Evolutionary conservation across 2,888 invertebrate genomes (phyloP).

Genomic region (Dynastes maya): DNA sequence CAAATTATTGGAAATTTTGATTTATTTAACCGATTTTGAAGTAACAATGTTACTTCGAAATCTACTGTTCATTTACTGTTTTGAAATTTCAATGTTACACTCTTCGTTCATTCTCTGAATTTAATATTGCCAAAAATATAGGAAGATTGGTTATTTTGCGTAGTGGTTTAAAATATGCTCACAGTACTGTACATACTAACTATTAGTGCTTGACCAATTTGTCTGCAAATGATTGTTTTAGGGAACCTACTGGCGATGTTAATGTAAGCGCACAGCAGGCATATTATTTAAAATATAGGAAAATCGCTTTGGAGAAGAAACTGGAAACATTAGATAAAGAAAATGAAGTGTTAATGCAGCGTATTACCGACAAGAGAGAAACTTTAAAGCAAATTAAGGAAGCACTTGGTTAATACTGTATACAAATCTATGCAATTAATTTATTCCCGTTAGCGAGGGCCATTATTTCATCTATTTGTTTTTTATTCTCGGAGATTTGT

Average conservation of each 20-base stretch:
- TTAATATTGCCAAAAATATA: no score
- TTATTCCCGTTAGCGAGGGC: neutral
- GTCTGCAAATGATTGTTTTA: constrained; percentile 27
- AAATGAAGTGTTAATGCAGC: constrained; percentile 45
- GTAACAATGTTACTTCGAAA: no score
- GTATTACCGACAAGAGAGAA: constrained; percentile 47
- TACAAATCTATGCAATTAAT: neutral
- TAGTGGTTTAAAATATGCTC: no score
- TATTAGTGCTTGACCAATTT: no score
- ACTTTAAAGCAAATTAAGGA: constrained; percentile 33
- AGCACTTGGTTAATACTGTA: constrained; percentile 22
- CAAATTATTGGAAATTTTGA: no score
- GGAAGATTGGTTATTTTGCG: no score
- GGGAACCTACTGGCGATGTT: constrained; percentile 55
- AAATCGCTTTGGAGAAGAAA: constrained; percentile 49
- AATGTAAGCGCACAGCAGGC: constrained; percentile 49
- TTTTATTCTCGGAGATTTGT: constrained; percentile 1
- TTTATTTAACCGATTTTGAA: no score
- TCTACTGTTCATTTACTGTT: no score
- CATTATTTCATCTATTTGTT: neutral
- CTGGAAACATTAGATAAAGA: constrained; percentile 43
- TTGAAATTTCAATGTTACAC: no score
- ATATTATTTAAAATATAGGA: constrained; percentile 48
- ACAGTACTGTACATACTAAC: no score
- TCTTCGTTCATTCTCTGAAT: no score